Base-by-base conservation (phyloP, 1,140 invertebrate genomes). In the Fopius arisanus region DNA sequence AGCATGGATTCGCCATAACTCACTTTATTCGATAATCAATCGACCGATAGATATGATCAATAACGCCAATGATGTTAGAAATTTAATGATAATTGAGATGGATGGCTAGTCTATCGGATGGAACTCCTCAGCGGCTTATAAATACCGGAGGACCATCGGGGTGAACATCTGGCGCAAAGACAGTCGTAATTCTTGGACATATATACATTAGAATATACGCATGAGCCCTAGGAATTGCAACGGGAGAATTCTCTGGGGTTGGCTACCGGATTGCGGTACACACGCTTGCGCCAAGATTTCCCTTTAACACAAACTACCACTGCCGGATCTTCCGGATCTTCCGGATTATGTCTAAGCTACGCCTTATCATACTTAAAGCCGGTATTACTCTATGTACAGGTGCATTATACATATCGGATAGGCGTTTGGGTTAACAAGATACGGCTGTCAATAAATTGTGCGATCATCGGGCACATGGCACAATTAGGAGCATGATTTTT, bases 311-410 rank as follows among this genome's bases (percentile, higher is more conserved):
- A 67, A 23, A 33, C 66, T 19, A 16, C 59, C 37, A 1, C 40
- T 67, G 43, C n/a, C 16, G 28, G 29, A 76, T 68, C 65, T 54
- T 59, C n/a, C 16, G 28, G 29, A 76, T 68, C 65, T 54, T 59
- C 62, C 82, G 80, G 82, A 81, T 84, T 83, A 83, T 40, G 77
- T 69, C 33, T 82, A 82, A 84, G 82, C 78, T 75, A 73, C 76
- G 79, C 79, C 80, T 84, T 84, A 83, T 82, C 81, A 81, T 81
- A 78, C 77, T 78, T 81, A 78, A 81, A 82, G 80, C 81, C 43
- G 65, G 77, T 70, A 73, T 77, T 81, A 82, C 78, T 67, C 54
- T 26, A 59, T 26, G 54, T 59, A 59, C 54, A 59, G 19, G 54
- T 59, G 21, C 19, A 59, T 59, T 59, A 59, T 59, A 59, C 54